These are phyloP conservation scores for Melanotaenia maccullochi DNA, from an alignment of 2,797 vertebrate species.

Conservation along the genomic window DNA sequence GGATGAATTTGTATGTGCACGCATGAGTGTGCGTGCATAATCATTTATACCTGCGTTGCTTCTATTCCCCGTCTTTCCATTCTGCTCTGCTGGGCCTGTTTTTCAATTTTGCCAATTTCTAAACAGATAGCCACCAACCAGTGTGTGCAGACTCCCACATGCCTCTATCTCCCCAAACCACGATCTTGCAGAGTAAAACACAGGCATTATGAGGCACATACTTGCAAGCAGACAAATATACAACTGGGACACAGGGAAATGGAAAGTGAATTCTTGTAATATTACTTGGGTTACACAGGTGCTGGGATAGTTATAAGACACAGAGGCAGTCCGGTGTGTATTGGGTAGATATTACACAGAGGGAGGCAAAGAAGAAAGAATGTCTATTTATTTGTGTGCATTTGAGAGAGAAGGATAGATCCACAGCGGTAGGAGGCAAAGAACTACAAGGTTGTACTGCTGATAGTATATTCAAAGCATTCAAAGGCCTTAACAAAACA, in stretches of 20 bases:
- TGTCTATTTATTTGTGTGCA: constrained; percentile 29
- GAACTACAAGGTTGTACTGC: no score
- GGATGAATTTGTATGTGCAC: constrained; percentile 15
- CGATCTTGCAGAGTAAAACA: constrained; percentile 54
- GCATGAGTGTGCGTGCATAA: constrained; percentile 12
- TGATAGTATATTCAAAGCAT: no score
- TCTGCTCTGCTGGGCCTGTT: constrained; percentile 72
- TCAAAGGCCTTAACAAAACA: neutral
- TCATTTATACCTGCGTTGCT: constrained; percentile 9
- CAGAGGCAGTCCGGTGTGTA: constrained; percentile 15
- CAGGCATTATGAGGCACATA: constrained; percentile 51
- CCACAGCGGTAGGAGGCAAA: neutral
- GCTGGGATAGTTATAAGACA: constrained; percentile 33
- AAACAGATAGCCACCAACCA: constrained; percentile 57
- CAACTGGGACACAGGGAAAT: constrained; percentile 46
- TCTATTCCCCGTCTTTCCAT: constrained; percentile 44
- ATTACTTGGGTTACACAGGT: constrained; percentile 44
- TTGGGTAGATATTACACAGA: constrained; percentile 39
- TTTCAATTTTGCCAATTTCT: constrained; percentile 83
- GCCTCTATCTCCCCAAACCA: constrained; percentile 32
- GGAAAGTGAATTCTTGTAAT: constrained; percentile 61
- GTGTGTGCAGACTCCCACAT: constrained; percentile 25
- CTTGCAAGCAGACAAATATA: constrained; percentile 33
- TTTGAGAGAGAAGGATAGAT: constrained; percentile 18
- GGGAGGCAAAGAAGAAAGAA: constrained; percentile 16